Percentiles rank a stretch among this genome's conserved stretches.
phyloP scores from a whole-genome alignment of 2,888 invertebrate species.

The Lamellibrachia satsuma region DNA sequence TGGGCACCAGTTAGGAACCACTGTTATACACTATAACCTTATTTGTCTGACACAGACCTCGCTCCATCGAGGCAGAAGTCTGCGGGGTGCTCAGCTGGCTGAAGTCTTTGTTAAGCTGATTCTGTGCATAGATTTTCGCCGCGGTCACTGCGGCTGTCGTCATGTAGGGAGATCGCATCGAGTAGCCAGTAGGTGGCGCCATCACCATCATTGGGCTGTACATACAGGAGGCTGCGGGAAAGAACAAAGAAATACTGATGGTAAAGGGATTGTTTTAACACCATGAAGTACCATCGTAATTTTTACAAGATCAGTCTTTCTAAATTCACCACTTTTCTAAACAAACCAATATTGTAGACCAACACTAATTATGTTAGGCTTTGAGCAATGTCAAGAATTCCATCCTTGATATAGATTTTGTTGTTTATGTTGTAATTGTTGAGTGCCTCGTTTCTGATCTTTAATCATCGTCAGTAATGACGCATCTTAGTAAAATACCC shows the following conservation, averaged over 20 bases:
- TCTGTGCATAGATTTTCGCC: slow-evolving; percentile 47
- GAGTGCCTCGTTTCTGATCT: too few species aligned
- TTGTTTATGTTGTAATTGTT: too few species aligned
- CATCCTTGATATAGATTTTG: too few species aligned
- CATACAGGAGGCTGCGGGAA: slow-evolving; percentile 8
- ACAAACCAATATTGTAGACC: not conserved
- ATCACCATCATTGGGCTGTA: slow-evolving; percentile 51
- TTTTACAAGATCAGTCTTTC: not conserved
- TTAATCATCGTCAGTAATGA: too few species aligned
- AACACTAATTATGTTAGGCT: too few species aligned
- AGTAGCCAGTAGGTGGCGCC: slow-evolving; percentile 39
- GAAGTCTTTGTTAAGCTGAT: slow-evolving; percentile 54
- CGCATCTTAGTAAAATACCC: too few species aligned
- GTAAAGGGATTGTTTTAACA: not conserved
- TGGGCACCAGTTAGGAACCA: too few species aligned
- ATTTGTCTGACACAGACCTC: not conserved
- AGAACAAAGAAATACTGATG: not conserved
- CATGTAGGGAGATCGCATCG: slow-evolving; percentile 38
- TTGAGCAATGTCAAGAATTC: too few species aligned
- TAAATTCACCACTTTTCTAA: not conserved
- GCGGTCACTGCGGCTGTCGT: slow-evolving; percentile 45
- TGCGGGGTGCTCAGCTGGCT: slow-evolving; percentile 43
- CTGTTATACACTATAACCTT: too few species aligned
- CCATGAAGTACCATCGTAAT: not conserved
- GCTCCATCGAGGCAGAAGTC: not conserved